Percentiles rank a stretch among this genome's conserved stretches.
Conservation (phyloP, 2,888 invertebrate species). For the Tubulanus polymorphus region DNA sequence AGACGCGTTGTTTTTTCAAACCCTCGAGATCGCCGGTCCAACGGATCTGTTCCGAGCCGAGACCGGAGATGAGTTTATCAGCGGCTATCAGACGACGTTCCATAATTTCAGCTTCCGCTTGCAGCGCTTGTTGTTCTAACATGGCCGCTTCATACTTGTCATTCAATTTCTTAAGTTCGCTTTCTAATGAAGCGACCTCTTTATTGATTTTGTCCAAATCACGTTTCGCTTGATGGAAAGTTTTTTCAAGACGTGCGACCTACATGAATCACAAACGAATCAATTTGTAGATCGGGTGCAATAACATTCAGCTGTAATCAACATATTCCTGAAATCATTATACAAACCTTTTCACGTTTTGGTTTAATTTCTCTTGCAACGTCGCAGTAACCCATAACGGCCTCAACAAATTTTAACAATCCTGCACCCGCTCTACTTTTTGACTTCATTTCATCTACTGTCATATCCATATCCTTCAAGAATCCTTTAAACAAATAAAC, state of each 20-base stretch:
- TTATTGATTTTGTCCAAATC: conserved; percentile 69
- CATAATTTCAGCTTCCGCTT: conserved; percentile 79
- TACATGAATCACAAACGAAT: too few relatives aligned
- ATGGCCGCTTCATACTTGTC: conserved; percentile 74
- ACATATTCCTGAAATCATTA: conserved; percentile 3
- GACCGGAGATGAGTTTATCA: conserved; percentile 79
- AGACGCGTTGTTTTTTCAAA: conserved; percentile 67
- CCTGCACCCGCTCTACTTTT: conserved; percentile 85
- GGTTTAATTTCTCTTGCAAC: conserved; percentile 72
- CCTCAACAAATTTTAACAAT: conserved; percentile 77
- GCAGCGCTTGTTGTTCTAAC: conserved; percentile 64
- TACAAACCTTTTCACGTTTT: conserved; percentile 62
- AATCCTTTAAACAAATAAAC: conserved; percentile 27
- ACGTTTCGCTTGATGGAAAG: conserved; percentile 60
- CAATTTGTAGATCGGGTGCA: too few relatives aligned
- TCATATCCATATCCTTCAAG: conserved; percentile 53
- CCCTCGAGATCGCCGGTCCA: conserved; percentile 75
- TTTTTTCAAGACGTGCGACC: conserved; percentile 72
- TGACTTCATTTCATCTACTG: conserved; percentile 72
- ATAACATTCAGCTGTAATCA: too few relatives aligned
- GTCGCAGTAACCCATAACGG: conserved; percentile 84
- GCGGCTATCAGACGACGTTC: conserved; percentile 76
- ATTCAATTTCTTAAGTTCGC: conserved; percentile 67
- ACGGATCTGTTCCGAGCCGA: conserved; percentile 76
- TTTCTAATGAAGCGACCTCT: conserved; percentile 71